These are phyloP conservation scores for Melinaea menophilus DNA, from an alignment of 2,888 invertebrate genomes.

Conservation along the genomic window DNA sequence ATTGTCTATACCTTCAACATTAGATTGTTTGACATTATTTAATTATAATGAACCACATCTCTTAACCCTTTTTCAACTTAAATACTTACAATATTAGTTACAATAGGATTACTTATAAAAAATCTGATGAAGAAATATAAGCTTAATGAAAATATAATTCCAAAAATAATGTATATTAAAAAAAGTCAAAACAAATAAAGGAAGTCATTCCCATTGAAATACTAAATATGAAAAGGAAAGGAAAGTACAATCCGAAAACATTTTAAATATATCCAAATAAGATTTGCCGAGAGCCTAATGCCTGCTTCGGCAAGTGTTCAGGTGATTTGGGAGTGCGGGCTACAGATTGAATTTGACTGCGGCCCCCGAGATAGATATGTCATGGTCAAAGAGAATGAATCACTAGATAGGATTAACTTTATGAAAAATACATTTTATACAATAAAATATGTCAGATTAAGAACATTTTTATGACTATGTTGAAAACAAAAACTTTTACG, in stretches of 20 bases:
- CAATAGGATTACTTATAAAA: not conserved
- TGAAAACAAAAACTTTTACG: not conserved
- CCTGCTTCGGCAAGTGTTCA: conserved; percentile 62
- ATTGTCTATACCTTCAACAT: not conserved
- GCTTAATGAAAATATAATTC: too few species aligned
- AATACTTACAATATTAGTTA: not conserved
- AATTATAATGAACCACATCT: too few species aligned
- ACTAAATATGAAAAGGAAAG: not conserved
- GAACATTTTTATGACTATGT: not conserved
- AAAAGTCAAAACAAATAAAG: not conserved
- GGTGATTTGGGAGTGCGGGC: conserved; percentile 72
- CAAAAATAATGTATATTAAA: not conserved
- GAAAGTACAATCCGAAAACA: conserved; percentile 2
- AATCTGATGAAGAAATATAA: too few species aligned
- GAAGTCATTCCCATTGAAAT: not conserved
- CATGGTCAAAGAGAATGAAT: conserved; percentile 26
- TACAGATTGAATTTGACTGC: conserved; percentile 70
- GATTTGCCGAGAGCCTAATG: conserved; percentile 64
- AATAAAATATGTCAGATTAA: not conserved
- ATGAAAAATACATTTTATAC: conserved; percentile 12
- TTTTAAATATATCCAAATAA: conserved; percentile 65
- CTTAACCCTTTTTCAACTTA: not conserved
- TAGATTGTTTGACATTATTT: not conserved
- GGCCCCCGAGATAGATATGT: conserved; percentile 55
- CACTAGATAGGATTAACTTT: conserved; percentile 29